Conservation (phyloP, 2,888 invertebrate species). For the Nebria salina region DNA sequence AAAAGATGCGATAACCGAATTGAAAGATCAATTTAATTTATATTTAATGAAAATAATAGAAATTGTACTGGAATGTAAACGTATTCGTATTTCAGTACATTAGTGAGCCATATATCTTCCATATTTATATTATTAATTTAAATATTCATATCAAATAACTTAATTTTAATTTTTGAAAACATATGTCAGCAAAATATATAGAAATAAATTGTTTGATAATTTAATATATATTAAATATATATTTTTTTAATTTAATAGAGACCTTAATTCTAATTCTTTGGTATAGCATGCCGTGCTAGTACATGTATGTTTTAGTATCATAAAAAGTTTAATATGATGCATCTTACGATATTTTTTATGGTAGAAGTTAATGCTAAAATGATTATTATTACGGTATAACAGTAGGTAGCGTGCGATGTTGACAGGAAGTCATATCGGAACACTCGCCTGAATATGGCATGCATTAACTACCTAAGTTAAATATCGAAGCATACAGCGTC, state of each 20-base stretch:
- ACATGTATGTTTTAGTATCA: background rate
- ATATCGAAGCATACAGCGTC: constrained; percentile 10
- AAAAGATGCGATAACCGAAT: too few species aligned
- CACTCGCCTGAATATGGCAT: constrained; percentile 31
- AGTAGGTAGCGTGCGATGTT: constrained; percentile 25
- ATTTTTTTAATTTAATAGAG: background rate
- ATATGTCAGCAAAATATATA: too few species aligned
- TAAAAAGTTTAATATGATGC: background rate
- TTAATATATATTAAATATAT: background rate
- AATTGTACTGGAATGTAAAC: too few species aligned
- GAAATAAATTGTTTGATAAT: too few species aligned
- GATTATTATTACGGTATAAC: constrained; percentile 31
- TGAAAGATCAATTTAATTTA: too few species aligned
- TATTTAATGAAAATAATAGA: too few species aligned
- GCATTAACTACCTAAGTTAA: constrained; percentile 30
- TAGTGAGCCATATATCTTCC: too few species aligned
- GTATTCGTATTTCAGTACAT: too few species aligned
- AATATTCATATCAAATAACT: too few species aligned
- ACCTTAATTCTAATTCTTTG: background rate
- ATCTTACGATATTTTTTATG: background rate
- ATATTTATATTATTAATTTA: too few species aligned
- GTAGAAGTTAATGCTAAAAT: constrained; percentile 32
- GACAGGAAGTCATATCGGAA: constrained; percentile 35
- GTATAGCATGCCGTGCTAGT: background rate
- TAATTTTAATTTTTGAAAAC: too few species aligned